Conservation (phyloP, 2,797 vertebrate species). For the Leptoclinus maculatus region DNA sequence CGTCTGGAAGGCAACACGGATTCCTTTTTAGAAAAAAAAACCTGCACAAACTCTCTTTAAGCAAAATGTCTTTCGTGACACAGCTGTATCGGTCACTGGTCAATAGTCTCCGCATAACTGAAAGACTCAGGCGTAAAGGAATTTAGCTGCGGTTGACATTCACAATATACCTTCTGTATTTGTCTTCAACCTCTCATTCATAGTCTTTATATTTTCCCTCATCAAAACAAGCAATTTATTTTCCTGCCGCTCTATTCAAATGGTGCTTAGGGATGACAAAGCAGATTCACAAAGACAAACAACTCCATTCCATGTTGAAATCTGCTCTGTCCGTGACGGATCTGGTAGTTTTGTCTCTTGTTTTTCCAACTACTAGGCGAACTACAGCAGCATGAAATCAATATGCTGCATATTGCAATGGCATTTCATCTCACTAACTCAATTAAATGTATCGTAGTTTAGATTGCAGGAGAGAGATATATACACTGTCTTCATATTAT, state of each 20-base stretch:
- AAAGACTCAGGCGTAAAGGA: conserved; percentile 14
- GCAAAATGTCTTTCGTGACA: conserved; percentile 17
- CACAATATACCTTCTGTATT: conserved; percentile 28
- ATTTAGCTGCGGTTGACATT: conserved; percentile 18
- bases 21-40: conserved; percentile 28
- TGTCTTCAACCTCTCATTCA: conserved; percentile 17
- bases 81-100: conserved; percentile 42
- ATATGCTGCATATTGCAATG: conserved; percentile 41
- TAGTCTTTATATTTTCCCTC: background rate
- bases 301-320: conserved; percentile 21
- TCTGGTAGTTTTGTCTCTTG: conserved; percentile 8
- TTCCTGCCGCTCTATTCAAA: conserved; percentile 39
- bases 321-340: conserved; percentile 23
- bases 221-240: conserved; percentile 46
- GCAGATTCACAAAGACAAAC: conserved; percentile 39
- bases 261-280: conserved; percentile 28
- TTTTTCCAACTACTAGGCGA: conserved; percentile 29
- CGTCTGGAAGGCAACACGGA: conserved; percentile 49
- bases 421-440: conserved; percentile 56
- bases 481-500: conserved; percentile 24
- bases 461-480: conserved; percentile 32
- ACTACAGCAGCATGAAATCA: conserved; percentile 46
- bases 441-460: conserved; percentile 51
- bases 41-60: conserved; percentile 48
- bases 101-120: conserved; percentile 22